These are phyloP conservation scores for Passer domesticus DNA, from an alignment of 2,113 vertebrate species.

Conservation along the genomic window DNA sequence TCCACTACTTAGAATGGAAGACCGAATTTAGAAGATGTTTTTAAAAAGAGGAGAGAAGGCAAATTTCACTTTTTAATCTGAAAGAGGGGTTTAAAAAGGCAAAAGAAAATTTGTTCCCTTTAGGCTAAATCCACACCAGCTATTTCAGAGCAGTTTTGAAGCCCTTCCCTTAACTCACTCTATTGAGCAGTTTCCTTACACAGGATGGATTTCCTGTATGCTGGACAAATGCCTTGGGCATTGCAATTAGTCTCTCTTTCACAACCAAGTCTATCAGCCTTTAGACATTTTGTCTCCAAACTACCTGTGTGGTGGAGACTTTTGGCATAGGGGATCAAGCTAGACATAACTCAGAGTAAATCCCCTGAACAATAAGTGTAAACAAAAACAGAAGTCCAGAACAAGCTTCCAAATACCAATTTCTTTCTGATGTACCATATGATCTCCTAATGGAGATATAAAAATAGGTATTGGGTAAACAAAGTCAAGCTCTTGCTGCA, in stretches of 20 bases:
- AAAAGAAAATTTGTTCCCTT: background rate
- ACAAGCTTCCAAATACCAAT: background rate
- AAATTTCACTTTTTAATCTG: background rate
- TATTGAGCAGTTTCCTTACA: background rate
- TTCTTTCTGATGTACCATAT: background rate
- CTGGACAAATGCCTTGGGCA: background rate
- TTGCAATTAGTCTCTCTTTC: background rate
- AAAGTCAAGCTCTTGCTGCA: background rate
- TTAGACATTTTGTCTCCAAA: background rate
- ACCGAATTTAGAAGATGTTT: background rate
- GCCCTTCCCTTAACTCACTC: background rate
- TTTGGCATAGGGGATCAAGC: background rate
- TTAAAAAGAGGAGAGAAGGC: background rate
- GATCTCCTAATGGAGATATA: background rate
- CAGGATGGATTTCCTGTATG: background rate
- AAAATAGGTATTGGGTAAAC: background rate
- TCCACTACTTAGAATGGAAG: background rate
- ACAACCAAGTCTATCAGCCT: background rate
- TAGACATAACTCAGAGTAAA: background rate
- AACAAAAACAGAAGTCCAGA: background rate
- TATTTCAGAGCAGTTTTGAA: background rate
- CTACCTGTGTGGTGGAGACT: background rate
- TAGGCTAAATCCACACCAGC: background rate
- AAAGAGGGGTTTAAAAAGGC: accelerated
- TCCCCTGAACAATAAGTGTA: background rate